phyloP scores from a whole-genome alignment of 1,140 invertebrate genomes.

The Diorhabda carinulata region DNA sequence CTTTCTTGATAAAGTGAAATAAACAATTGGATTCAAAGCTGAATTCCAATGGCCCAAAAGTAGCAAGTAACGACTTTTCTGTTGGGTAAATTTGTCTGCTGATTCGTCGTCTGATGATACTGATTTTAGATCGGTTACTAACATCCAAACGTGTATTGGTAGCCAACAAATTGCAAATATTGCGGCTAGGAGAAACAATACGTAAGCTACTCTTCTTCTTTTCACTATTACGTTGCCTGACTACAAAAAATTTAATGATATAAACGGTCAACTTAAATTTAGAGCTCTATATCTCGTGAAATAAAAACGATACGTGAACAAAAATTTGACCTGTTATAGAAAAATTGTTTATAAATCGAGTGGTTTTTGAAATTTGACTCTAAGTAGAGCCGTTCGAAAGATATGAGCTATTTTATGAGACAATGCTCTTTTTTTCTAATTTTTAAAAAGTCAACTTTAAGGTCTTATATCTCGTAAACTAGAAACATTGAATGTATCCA shows the following conservation, averaged over 20 bases:
- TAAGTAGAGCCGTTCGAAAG: not conserved
- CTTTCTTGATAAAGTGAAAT: slow-evolving; percentile 83
- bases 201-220: slow-evolving; percentile 67
- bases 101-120: too few relatives aligned
- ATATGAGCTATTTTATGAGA: not conserved
- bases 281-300: not conserved
- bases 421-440: not conserved
- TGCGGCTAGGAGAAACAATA: slow-evolving; percentile 67
- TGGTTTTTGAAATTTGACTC: not conserved
- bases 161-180: slow-evolving; percentile 76
- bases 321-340: not conserved
- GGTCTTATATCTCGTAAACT: too few relatives aligned
- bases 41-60: slow-evolving; percentile 71
- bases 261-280: not conserved
- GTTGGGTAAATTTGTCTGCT: too few relatives aligned
- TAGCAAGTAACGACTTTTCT: slow-evolving; percentile 48
- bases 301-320: not conserved
- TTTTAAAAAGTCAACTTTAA: too few relatives aligned
- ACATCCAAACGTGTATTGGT: slow-evolving; percentile 68
- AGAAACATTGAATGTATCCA: too few relatives aligned
- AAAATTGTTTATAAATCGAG: not conserved
- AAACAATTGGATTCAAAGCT: slow-evolving; percentile 83
- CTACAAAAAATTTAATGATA: slow-evolving; percentile 46
- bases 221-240: slow-evolving; percentile 61
- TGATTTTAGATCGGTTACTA: slow-evolving; percentile 53